Evolutionary conservation across 2,113 vertebrate genomes (phyloP).

Genomic region (Polyodon spathula): DNA sequence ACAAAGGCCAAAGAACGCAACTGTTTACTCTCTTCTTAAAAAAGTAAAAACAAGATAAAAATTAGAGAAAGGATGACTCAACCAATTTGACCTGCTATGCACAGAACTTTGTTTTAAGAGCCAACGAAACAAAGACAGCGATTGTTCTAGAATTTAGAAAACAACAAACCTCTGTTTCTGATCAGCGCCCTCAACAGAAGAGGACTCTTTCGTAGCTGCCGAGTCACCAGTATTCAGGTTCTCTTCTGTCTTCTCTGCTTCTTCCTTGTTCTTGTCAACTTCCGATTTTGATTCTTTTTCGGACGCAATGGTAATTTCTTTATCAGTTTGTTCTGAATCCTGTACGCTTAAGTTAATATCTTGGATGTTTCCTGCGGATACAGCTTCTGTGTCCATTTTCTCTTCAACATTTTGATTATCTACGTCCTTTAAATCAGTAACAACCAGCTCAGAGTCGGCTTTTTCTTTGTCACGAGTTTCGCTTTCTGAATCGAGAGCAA

Average conservation of each 20-base stretch:
- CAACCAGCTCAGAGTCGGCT: conserved; percentile 64
- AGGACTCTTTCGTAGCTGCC: conserved; percentile 88
- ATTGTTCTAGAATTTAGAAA: conserved; percentile 97
- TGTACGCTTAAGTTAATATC: conserved; percentile 68
- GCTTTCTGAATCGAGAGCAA: conserved; percentile 63
- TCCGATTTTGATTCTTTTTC: conserved; percentile 65
- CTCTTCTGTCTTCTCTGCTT: conserved; percentile 77
- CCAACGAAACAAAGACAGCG: conserved; percentile 88
- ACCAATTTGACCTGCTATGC: conserved; percentile 53
- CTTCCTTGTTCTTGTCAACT: conserved; percentile 64
- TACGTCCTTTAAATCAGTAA: conserved; percentile 64
- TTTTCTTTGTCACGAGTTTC: conserved; percentile 56
- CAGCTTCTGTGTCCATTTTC: conserved; percentile 64
- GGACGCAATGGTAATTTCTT: conserved; percentile 60
- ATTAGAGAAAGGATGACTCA: conserved; percentile 33
- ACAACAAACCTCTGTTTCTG: conserved; percentile 98
- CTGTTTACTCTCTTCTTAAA: conserved; percentile 25
- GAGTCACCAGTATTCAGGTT: conserved; percentile 65
- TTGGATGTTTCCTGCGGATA: conserved; percentile 67
- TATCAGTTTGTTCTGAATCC: conserved; percentile 53
- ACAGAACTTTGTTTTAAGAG: conserved; percentile 57
- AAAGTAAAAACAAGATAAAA: conserved; percentile 21
- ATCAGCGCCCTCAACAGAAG: conserved; percentile 94
- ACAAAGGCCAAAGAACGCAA: conserved; percentile 21
- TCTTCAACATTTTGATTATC: conserved; percentile 64